Conservation (phyloP, 2,797 vertebrate genomes). For the Hozukius guyotensis region DNA sequence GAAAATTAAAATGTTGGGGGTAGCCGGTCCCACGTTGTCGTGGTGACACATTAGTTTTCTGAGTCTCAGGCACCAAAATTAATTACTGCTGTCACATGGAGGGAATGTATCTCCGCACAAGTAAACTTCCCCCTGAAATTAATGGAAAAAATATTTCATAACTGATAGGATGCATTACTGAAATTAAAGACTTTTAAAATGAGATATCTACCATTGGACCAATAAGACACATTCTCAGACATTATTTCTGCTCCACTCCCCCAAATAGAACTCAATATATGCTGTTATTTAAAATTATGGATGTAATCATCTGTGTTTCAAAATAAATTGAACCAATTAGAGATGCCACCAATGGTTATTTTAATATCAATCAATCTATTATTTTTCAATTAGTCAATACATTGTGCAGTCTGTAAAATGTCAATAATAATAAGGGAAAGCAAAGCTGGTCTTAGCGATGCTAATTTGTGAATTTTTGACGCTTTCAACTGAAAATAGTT, state of each 20-base stretch:
- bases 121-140: background rate
- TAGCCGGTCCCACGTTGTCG: background rate
- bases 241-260: background rate
- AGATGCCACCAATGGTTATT: background rate
- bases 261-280: background rate
- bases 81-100: slow-evolving; percentile 29
- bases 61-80: background rate
- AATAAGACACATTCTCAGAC: background rate
- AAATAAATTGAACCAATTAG: background rate
- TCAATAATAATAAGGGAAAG: background rate
- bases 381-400: background rate
- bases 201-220: background rate
- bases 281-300: background rate
- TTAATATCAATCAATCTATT: background rate
- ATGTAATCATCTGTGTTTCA: background rate
- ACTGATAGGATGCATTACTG: slow-evolving; percentile 5
- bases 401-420: background rate
- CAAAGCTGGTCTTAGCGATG: background rate
- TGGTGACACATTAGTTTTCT: background rate
- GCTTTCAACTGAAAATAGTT: background rate
- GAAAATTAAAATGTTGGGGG: slow-evolving; percentile 20
- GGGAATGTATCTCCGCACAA: background rate
- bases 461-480: background rate
- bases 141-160: background rate
- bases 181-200: slow-evolving; percentile 18